These are phyloP conservation scores for Periophthalmodon schlosseri DNA, from an alignment of 2,113 vertebrate species.

Conservation along the genomic window DNA sequence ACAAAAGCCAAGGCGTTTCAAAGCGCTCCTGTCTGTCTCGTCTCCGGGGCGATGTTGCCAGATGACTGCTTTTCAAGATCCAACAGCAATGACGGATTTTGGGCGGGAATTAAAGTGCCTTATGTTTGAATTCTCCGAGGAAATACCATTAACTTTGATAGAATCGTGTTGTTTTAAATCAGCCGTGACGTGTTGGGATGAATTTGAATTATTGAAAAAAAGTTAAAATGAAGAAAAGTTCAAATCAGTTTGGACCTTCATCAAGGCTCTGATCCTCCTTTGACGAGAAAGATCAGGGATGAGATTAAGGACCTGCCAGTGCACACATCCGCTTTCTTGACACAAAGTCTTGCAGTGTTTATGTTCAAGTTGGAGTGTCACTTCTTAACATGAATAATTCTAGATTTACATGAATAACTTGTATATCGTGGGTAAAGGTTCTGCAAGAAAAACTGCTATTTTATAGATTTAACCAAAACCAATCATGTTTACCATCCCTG, in stretches of 20 bases:
- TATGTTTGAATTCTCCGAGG: neutral
- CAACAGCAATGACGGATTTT: conserved; percentile 3
- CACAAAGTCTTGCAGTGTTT: neutral
- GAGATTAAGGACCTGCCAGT: neutral
- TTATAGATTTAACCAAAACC: too few species aligned
- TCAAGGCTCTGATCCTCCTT: neutral
- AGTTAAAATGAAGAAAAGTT: too few species aligned
- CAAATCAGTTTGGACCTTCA: neutral
- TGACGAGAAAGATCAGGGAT: neutral
- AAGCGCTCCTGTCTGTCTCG: conserved; percentile 18
- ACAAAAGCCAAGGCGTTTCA: conserved; percentile 31
- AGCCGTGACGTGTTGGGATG: neutral
- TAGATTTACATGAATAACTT: too few species aligned
- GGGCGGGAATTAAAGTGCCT: neutral
- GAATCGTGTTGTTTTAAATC: neutral
- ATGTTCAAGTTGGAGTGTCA: neutral
- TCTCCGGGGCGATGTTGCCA: conserved; percentile 18
- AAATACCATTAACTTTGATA: conserved; percentile 2
- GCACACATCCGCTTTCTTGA: neutral
- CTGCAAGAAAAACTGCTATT: too few species aligned
- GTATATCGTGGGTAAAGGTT: neutral
- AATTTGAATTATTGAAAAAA: neutral
- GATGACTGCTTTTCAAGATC: conserved; percentile 3
- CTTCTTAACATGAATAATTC: neutral
- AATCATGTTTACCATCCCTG: too few species aligned